Evolutionary conservation across 2,888 invertebrate species (phyloP).

Genomic region (Piscicola geometra): DNA sequence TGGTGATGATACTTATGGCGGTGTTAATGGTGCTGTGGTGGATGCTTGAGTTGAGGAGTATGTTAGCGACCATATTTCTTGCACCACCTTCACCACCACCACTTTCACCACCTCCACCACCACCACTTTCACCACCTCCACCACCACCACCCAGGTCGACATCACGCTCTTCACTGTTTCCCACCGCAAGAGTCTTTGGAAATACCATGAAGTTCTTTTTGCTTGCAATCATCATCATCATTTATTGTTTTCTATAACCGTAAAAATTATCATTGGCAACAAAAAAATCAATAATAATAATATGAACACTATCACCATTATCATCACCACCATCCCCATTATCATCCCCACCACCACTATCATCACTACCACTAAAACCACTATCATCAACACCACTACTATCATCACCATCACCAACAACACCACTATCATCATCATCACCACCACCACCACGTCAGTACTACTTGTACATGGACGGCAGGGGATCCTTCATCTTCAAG

Average conservation of each 20-base stretch:
- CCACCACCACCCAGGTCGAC: constrained; percentile 57
- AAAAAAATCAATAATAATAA: too few species aligned
- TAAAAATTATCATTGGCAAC: too few species aligned
- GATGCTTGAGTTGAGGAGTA: neutral
- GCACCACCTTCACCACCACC: too few species aligned
- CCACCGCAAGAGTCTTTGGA: constrained; percentile 93
- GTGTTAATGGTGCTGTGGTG: neutral
- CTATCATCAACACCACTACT: too few species aligned
- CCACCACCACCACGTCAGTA: constrained; percentile 60
- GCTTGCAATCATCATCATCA: too few species aligned
- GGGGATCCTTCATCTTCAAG: constrained; percentile 81
- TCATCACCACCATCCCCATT: too few species aligned
- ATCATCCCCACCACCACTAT: too few species aligned
- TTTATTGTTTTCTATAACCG: too few species aligned
- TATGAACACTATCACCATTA: too few species aligned
- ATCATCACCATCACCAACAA: constrained; percentile 14
- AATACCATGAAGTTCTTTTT: constrained; percentile 75
- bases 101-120: too few species aligned
- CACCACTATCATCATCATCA: neutral
- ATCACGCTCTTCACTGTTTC: constrained; percentile 96
- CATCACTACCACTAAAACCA: too few species aligned
- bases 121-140: too few species aligned
- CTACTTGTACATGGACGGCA: constrained; percentile 90
- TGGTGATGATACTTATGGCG: neutral
- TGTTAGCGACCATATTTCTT: neutral